Percentiles rank a stretch among this genome's conserved stretches.
phyloP scores from a whole-genome alignment of 2,113 vertebrate genomes.

The Misgurnus mizolepis region DNA sequence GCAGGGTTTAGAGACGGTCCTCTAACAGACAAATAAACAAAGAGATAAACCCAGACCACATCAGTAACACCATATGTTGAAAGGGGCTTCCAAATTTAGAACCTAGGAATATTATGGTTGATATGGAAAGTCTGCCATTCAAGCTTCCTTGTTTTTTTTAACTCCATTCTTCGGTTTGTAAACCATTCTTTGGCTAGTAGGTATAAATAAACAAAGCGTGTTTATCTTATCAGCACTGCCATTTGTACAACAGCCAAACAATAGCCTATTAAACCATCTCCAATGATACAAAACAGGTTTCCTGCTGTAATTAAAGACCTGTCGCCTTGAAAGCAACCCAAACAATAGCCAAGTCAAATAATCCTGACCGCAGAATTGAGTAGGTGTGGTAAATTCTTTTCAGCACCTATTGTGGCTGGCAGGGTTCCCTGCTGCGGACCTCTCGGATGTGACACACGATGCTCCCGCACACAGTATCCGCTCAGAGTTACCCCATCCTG shows the following conservation, averaged over 20 bases:
- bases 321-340: conserved; percentile 53
- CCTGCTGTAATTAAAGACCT: conserved; percentile 65
- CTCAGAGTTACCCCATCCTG: conserved; percentile 57
- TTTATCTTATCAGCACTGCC: conserved; percentile 47
- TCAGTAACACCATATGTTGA: conserved; percentile 15
- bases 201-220: conserved; percentile 55
- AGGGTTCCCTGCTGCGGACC: conserved; percentile 63
- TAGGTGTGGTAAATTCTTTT: conserved; percentile 39
- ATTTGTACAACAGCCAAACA: conserved; percentile 52
- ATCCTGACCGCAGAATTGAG: conserved; percentile 54
- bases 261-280: conserved; percentile 54
- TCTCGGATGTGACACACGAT: conserved; percentile 55
- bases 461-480: conserved; percentile 43
- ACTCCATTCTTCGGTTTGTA: conserved; percentile 39
- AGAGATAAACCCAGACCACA: conserved; percentile 19
- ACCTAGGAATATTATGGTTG: neutral
- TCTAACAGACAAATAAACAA: conserved; percentile 6
- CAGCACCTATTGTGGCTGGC: conserved; percentile 52
- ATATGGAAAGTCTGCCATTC: conserved; percentile 37
- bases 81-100: conserved; percentile 8
- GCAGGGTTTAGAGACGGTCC: neutral
- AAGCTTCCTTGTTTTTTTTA: conserved; percentile 35
- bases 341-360: conserved; percentile 61
- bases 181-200: conserved; percentile 44
- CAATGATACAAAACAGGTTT: conserved; percentile 60